Evolutionary conservation across 2,113 vertebrate species (phyloP).

Genomic region (Porphyrio hochstetteri): DNA sequence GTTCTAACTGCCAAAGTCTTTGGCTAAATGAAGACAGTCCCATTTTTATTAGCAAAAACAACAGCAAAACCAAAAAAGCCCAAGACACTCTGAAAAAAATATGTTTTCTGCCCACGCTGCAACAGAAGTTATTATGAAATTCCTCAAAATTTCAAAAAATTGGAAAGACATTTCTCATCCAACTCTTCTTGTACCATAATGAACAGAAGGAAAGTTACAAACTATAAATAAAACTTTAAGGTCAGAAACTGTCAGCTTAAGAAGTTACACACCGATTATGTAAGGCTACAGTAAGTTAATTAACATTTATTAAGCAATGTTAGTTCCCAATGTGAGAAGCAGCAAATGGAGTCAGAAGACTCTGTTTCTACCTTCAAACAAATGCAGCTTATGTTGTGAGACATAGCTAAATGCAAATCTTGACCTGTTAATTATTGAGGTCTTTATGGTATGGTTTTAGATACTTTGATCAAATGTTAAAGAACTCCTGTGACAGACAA

Average conservation of each 20-base stretch:
- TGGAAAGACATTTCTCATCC: background rate
- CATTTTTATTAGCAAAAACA: background rate
- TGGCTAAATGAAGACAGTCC: background rate
- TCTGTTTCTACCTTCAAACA: background rate
- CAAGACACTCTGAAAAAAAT: background rate
- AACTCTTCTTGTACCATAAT: background rate
- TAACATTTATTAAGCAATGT: background rate
- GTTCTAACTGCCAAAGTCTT: background rate
- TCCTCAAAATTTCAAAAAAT: background rate
- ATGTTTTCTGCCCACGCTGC: background rate
- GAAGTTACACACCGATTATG: background rate
- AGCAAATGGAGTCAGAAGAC: background rate
- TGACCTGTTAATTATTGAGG: background rate
- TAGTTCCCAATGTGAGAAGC: background rate
- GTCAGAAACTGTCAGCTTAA: background rate
- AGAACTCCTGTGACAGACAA: background rate
- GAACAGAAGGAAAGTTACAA: background rate
- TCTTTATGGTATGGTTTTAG: background rate
- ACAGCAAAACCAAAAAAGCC: no score
- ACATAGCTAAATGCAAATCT: background rate
- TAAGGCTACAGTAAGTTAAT: background rate
- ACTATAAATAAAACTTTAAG: background rate
- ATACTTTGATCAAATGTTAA: background rate
- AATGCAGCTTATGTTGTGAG: background rate
- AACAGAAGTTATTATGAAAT: background rate